These are phyloP conservation scores for Theretra japonica DNA, from an alignment of 2,888 invertebrate species.

Conservation along the genomic window DNA sequence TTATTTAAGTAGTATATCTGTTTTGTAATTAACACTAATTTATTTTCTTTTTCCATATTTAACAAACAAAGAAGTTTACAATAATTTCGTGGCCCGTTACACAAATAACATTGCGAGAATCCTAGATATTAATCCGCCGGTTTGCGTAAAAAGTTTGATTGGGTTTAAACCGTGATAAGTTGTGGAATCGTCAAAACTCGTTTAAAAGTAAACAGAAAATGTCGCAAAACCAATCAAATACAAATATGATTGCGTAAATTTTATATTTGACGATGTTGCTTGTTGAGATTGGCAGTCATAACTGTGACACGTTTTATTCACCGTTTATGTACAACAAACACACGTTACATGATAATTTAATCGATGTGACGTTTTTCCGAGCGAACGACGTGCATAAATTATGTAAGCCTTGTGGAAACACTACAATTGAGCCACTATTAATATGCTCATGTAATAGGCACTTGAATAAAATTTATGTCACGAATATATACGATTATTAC, in stretches of 20 bases:
- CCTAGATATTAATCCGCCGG: conserved; percentile 41
- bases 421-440: background rate
- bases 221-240: conserved; percentile 73
- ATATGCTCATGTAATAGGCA: conserved; percentile 1
- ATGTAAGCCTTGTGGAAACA: background rate
- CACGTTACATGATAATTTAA: background rate
- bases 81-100: background rate
- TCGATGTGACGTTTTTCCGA: background rate
- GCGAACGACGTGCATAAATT: background rate
- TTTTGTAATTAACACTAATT: too few relatives aligned
- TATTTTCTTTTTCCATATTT: too few relatives aligned
- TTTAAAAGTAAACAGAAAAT: conserved; percentile 81
- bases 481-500: conserved; percentile 45
- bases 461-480: conserved; percentile 10
- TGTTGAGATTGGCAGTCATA: conserved; percentile 1
- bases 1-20: too few relatives aligned
- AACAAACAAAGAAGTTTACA: background rate
- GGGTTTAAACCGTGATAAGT: conserved; percentile 75
- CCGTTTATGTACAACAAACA: conserved; percentile 12
- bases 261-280: conserved; percentile 26
- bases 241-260: conserved; percentile 43
- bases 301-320: background rate
- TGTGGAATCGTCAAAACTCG: conserved; percentile 73
- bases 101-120: background rate
- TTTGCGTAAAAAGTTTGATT: conserved; percentile 77